Percentiles rank a stretch among this genome's conserved stretches.
Evolutionary conservation across 2,113 vertebrate genomes (phyloP).

Genomic region (Pelmatolapia mariae): DNA sequence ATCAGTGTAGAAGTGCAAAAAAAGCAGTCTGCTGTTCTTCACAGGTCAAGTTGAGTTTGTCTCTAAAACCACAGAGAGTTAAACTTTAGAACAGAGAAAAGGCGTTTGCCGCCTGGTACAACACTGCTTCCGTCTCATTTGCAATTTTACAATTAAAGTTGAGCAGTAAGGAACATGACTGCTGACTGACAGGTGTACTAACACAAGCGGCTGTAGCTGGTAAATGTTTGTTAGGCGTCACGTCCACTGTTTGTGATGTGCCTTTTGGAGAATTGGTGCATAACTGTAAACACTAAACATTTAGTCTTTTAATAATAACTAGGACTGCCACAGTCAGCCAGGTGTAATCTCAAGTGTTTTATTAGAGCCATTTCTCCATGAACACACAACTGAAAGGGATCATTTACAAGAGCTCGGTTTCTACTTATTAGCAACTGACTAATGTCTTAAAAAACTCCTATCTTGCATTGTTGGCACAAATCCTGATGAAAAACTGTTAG

Average conservation of each 20-base stretch:
- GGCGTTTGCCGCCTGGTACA: neutral
- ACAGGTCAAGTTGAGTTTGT: neutral
- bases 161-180: neutral
- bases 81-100: neutral
- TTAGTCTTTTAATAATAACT: neutral
- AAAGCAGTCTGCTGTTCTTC: neutral
- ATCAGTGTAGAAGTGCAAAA: neutral
- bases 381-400: neutral
- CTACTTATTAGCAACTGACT: neutral
- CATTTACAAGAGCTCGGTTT: neutral
- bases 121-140: accelerated
- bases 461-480: neutral
- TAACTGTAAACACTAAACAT: neutral
- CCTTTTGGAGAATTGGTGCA: neutral
- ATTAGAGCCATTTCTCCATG: neutral
- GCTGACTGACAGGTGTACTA: neutral
- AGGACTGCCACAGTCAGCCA: neutral
- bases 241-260: neutral
- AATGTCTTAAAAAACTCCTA: neutral
- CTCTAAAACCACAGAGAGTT: neutral
- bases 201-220: neutral
- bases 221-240: neutral
- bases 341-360: neutral
- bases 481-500: neutral
- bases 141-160: neutral